Percentiles rank a stretch among this genome's conserved stretches.
These are phyloP conservation scores for Homarus americanus DNA, from an alignment of 1,140 invertebrate species.

Conservation along the genomic window DNA sequence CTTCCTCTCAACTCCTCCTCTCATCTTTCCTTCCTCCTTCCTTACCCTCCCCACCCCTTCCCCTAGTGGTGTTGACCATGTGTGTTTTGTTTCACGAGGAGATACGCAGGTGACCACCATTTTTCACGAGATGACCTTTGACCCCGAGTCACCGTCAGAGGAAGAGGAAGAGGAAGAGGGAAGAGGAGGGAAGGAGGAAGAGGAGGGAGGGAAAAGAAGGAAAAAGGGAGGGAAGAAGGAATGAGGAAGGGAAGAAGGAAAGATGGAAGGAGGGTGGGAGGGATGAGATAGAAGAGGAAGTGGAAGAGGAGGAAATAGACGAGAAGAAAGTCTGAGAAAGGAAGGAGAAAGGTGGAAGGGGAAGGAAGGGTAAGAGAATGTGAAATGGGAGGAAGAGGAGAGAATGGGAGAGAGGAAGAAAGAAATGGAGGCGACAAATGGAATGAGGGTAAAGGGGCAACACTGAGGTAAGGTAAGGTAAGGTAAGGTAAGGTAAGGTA, in stretches of 20 bases:
- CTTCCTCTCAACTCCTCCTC: background rate
- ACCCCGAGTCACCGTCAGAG: background rate
- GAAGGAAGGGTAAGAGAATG: no score
- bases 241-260: background rate
- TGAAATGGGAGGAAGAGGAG: no score
- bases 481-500: no score
- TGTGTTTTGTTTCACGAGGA: conserved; percentile 33
- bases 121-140: conserved; percentile 43
- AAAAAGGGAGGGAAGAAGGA: background rate
- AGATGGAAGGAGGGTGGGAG: background rate
- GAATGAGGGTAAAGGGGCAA: no score
- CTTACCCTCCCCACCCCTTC: conserved; percentile 1
- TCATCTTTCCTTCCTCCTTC: background rate
- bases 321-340: no score
- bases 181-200: background rate
- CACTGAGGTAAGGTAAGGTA: no score
- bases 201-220: background rate
- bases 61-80: background rate
- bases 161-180: background rate
- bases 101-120: conserved; percentile 44
- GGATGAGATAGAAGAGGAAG: background rate
- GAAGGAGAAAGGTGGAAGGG: no score
- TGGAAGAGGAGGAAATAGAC: no score
- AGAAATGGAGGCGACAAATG: no score
- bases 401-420: no score